Evolutionary conservation across 2,113 vertebrate species (phyloP), one percentile per base, ranked within the genome.

Genomic region (Crotalus horridus): DNA sequence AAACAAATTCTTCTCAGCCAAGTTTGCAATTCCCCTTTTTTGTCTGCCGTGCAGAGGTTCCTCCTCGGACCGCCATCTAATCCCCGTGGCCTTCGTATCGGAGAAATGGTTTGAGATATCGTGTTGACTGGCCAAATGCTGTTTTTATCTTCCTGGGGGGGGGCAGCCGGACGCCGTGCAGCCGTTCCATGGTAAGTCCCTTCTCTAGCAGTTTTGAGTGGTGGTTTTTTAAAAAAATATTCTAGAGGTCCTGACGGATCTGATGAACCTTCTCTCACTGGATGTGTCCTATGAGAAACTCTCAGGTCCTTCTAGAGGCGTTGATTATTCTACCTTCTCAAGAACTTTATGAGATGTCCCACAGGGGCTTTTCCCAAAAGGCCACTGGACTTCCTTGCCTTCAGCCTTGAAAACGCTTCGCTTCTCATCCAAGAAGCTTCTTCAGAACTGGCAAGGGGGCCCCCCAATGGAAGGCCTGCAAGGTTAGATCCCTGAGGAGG

Each of bases 81-180:
- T 99, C 97, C 99, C 99, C 39, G 99, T 99, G 98, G 99, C 99
- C 99, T 99, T 99, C 96, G 99, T 99, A 98, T 99, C 99, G 96
- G 99, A 99, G 98, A 99, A 99, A 97, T 99, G 99, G 99, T 99
- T 99, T 94, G 99, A 99, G 97, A 99, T 99, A 98, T 99, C 99
- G 96, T 99, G 99, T 98, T 99, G 99, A 99, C 98, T 97, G 98
- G 97, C 97, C 97, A 97, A 97, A 98, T 98, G 96, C 98, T 98
- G 98, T 98, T 98, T 98, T 98, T 98, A 97, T 98, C 97, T 98
- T 98, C 98, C 98, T 97, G 97, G 97, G 33, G 97, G 33, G 97
- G 98, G 97, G 97, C 97, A 98, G 98, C 98, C 97, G 97, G 97
- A 98, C 96, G 97, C 98, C 98, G 94, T 96, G 97, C 97, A 98